A percentile compares a stretch with the other conserved stretches of the same genome.
These are phyloP conservation scores for Theristicus caerulescens DNA, from an alignment of 2,113 vertebrate species.

Conservation along the genomic window DNA sequence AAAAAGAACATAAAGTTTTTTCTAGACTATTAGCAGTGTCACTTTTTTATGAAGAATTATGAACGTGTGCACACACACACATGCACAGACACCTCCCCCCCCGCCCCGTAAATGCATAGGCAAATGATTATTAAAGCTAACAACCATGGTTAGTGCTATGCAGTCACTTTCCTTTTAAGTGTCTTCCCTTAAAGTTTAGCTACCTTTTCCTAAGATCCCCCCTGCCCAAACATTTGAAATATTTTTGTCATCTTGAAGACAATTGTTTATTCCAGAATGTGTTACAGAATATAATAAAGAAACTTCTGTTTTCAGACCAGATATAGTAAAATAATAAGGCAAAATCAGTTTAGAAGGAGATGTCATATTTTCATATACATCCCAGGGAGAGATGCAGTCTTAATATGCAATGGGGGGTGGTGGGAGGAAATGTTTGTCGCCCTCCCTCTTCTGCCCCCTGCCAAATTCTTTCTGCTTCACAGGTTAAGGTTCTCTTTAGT, in stretches of 20 bases:
- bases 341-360: not conserved
- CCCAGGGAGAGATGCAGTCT: not conserved
- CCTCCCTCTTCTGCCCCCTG: not conserved
- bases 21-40: not conserved
- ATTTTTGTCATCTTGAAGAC: not conserved
- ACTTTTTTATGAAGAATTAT: conserved; percentile 16
- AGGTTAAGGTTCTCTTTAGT: not conserved
- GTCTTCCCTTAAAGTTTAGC: not conserved
- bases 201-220: not conserved
- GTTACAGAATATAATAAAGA: not conserved
- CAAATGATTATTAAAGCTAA: not conserved
- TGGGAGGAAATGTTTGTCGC: fast-evolving
- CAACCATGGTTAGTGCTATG: not conserved
- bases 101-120: not conserved
- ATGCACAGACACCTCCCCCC: not conserved
- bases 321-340: not conserved
- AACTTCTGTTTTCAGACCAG: not conserved
- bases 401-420: fast-evolving
- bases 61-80: not conserved
- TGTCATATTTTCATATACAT: not conserved
- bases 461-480: not conserved
- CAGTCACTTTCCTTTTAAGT: not conserved
- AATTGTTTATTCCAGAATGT: not conserved
- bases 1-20: not conserved
- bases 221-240: not conserved